Evolutionary conservation across 2,113 vertebrate genomes (phyloP).

Genomic region (Oncorhynchus clarkii): DNA sequence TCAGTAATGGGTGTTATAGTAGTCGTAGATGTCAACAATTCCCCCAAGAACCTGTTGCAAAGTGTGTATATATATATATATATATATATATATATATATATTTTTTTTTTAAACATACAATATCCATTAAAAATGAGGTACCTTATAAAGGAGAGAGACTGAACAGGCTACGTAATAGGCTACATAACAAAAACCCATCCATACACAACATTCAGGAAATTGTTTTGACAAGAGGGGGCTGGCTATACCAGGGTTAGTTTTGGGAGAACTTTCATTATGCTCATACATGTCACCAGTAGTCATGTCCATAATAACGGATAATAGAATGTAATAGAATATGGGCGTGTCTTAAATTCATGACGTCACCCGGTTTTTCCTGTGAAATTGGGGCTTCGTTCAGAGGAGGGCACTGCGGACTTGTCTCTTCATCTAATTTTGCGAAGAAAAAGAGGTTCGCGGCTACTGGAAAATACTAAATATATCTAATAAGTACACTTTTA

Average conservation of each 20-base stretch:
- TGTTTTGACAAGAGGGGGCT: not conserved
- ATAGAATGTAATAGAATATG: not conserved
- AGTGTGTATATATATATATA: too few species aligned
- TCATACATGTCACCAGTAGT: not conserved
- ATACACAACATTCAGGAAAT: not conserved
- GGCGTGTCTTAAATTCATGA: slow-evolving; percentile 19
- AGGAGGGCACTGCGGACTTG: not conserved
- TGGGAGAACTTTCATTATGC: not conserved
- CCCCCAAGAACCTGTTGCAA: not conserved
- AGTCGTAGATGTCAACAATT: not conserved
- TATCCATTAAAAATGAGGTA: too few species aligned
- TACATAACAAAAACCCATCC: not conserved
- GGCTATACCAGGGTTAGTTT: not conserved
- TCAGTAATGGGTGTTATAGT: not conserved
- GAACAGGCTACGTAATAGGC: too few species aligned
- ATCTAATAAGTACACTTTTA: not conserved
- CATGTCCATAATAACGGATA: not conserved
- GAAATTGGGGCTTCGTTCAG: not conserved
- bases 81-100: too few species aligned
- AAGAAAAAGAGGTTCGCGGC: not conserved
- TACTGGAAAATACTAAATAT: too few species aligned
- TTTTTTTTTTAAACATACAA: too few species aligned
- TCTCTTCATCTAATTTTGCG: not conserved
- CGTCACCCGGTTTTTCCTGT: slow-evolving; percentile 7
- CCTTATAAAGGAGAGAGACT: too few species aligned